Evolutionary conservation across 2,113 vertebrate genomes (phyloP), one percentile per base, ranked within the genome.

Genomic region (Malurus cyaneus): DNA sequence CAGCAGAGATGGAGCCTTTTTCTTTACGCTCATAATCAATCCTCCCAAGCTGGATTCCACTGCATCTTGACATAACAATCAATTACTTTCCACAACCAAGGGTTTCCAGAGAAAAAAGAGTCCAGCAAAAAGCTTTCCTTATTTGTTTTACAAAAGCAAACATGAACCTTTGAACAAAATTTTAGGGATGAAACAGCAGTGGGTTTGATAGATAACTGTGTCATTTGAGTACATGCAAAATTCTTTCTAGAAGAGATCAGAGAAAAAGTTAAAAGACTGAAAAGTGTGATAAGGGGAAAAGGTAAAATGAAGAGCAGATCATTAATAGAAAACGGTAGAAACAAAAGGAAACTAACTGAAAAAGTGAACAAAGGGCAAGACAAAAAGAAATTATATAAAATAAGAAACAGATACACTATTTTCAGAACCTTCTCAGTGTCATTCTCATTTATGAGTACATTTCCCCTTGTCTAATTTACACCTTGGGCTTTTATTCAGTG

Each of bases 21-120:
- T 93, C 85, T 96, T 96, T 93, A 95, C 31, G 21, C 92, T 95
- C 47, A 70, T 91, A 94, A 95, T 96, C 95, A 97, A 96, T 94
- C 93, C 95, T 95, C 53, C 69, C 53, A 7, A 88, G 79, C 86
- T 88, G 93, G 65, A 95, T 95, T 91, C 89, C 89, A 78, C 94
- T 93, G 72, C 81, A 93, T 92, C 82, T 94, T 94, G 93, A 97
- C 93, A 96, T 74, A 94, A 86, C 80, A 95, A 97, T 97, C 94
- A 95, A 97, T 96, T 96, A 96, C 86, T 32, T 94, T 86, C 85
- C 76, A 90, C 86, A 90, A 74, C 44, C 77, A 81, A 83, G 31
- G 44, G 56, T 80, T 94, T 93, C 44, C 86, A 93, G 80, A 90
- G 76, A 86, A 83, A 76, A 92, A 78, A 78, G 54, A 76, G 44